Evolutionary conservation across 2,113 vertebrate genomes (phyloP).

Genomic region (Pangasianodon gigas): DNA sequence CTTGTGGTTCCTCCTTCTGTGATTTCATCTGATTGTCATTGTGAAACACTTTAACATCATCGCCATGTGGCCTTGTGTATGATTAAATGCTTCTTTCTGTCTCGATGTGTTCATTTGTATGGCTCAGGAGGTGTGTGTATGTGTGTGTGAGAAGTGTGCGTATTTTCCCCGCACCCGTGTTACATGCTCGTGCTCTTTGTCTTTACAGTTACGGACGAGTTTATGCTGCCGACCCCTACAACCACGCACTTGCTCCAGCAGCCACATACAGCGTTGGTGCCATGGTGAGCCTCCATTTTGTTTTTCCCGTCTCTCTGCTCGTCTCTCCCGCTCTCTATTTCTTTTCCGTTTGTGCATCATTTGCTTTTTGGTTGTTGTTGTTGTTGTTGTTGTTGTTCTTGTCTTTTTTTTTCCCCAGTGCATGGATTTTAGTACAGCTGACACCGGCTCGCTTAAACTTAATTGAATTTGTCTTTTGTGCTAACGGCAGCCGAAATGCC

Average conservation of each 20-base stretch:
- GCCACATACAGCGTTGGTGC: constrained; percentile 98
- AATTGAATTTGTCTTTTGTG: constrained; percentile 96
- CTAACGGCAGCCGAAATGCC: constrained; percentile 95
- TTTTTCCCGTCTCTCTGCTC: constrained; percentile 52
- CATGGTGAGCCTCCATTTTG: constrained; percentile 83
- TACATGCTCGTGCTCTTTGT: constrained; percentile 59
- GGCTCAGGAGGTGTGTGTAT: constrained; percentile 19
- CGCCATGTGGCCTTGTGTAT: constrained; percentile 29
- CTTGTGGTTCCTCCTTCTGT: constrained; percentile 47
- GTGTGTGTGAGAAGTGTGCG: background rate
- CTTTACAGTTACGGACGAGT: constrained; percentile 96
- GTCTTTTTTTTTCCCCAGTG: constrained; percentile 48
- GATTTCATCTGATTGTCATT: constrained; percentile 44
- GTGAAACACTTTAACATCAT: constrained; percentile 48
- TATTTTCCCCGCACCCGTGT: background rate
- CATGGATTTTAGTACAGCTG: constrained; percentile 76
- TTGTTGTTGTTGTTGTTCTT: constrained; percentile 39
- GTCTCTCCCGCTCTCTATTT: background rate
- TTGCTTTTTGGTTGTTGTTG: constrained; percentile 34
- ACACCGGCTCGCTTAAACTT: constrained; percentile 87
- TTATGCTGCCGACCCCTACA: constrained; percentile 99
- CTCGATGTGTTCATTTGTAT: constrained; percentile 31
- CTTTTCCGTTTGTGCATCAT: constrained; percentile 37
- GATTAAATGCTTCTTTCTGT: constrained; percentile 41
- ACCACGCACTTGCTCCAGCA: constrained; percentile 98